Evolutionary conservation across 2,113 vertebrate species (phyloP), one percentile per base, ranked within the genome.

Genomic region (Nematolebias whitei): DNA sequence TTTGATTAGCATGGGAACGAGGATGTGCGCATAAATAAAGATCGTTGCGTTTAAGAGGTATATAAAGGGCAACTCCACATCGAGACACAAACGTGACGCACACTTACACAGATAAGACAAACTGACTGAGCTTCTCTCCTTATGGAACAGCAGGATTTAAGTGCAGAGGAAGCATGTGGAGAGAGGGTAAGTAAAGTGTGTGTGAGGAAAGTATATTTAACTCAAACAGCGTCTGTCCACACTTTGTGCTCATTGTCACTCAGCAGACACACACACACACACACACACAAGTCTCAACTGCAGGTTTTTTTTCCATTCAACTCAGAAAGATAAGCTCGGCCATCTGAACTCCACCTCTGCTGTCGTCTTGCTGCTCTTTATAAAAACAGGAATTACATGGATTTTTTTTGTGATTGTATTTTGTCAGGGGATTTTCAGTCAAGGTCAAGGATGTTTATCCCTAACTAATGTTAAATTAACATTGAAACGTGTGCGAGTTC

Each of bases 211-310:
- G 58, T 68, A 61, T 59, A 80, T 71, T 71, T 69, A 76, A 67
- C 64, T 39, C 48, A 29, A 56, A 65, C 45, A 5, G 63, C 7
- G 16, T 29, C 81, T 74, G 74, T 85, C 78, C 45, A 41, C 77
- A 79, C 68, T 50, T 2, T 56, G 26, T 83, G 75, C 49, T 76
- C 68, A 78, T 73, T 45, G 72, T 88, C 84, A 83, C 78, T 86
- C 82, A 75, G 16, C 83, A 35, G 3, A 38, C 51, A 54, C 63
- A 53, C 53, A 58, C 53, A 55, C 47, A 49, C 59, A 55, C 44
- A 49, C 14, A 2, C 2, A 56, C 12, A n/a, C n/a, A n/a, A 3
- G 53, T 40, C 64, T 24, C 57, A 64, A 29, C 26, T 29, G 26
- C 26, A 29, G 26, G 7, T 29, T 29, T 29, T 71, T 48, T 40